These are phyloP conservation scores for Eupithecia subumbrata DNA, from an alignment of 2,888 invertebrate species.

Conservation along the genomic window DNA sequence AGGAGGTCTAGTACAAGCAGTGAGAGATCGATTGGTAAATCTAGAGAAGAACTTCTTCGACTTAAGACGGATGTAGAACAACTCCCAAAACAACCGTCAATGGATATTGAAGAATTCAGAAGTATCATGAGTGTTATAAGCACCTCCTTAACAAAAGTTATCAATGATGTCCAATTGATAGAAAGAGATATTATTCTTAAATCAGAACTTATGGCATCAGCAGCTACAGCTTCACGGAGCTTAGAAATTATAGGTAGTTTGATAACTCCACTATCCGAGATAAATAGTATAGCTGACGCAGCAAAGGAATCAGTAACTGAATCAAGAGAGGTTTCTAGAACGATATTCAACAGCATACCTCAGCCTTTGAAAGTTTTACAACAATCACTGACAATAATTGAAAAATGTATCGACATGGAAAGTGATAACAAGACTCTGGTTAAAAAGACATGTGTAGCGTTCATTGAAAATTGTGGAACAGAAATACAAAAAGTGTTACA, in stretches of 20 bases:
- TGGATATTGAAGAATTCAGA: constrained; percentile 61
- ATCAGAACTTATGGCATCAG: constrained; percentile 87
- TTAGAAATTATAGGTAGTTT: constrained; percentile 86
- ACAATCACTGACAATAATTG: constrained; percentile 86
- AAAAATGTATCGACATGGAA: constrained; percentile 88
- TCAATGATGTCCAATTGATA: constrained; percentile 84
- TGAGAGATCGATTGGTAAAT: constrained; percentile 76
- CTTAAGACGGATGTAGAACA: constrained; percentile 37
- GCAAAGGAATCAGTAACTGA: constrained; percentile 74
- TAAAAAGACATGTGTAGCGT: constrained; percentile 87
- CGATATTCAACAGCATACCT: constrained; percentile 83
- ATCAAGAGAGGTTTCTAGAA: constrained; percentile 70
- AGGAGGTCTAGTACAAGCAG: constrained; percentile 74
- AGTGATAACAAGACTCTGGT: constrained; percentile 87
- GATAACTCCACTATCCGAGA: constrained; percentile 85
- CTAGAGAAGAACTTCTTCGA: constrained; percentile 64
- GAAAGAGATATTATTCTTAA: constrained; percentile 87
- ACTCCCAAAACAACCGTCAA: constrained; percentile 42
- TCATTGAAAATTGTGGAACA: constrained; percentile 84
- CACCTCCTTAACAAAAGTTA: constrained; percentile 73
- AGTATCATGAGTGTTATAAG: constrained; percentile 57
- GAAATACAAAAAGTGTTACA: constrained; percentile 83
- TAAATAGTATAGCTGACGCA: constrained; percentile 85
- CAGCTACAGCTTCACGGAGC: constrained; percentile 86
- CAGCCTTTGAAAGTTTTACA: constrained; percentile 86